Percentiles rank a stretch among this genome's conserved stretches.
These are phyloP conservation scores for Cavia aperea DNA, from an alignment of 2,113 vertebrate genomes.

Conservation along the genomic window DNA sequence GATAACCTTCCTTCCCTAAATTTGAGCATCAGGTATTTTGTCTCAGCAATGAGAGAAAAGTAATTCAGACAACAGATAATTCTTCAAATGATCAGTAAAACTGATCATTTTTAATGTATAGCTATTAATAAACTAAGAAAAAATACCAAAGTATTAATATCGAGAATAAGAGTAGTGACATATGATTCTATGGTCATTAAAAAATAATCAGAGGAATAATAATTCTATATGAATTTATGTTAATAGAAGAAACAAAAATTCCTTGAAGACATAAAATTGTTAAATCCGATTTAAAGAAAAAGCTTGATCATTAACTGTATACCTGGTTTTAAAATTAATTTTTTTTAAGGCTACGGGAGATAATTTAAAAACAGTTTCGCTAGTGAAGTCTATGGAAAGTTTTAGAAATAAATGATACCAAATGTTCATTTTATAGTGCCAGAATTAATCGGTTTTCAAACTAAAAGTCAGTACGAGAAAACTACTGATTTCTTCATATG, in stretches of 20 bases:
- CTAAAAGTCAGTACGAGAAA: constrained; percentile 2
- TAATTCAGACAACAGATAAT: neutral
- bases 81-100: neutral
- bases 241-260: neutral
- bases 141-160: neutral
- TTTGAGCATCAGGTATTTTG: too few relatives aligned
- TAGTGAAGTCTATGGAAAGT: neutral
- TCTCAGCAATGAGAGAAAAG: too few relatives aligned
- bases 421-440: neutral
- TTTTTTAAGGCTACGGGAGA: neutral
- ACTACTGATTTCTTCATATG: neutral
- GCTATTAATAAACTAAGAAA: neutral
- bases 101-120: neutral
- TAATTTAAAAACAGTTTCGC: neutral
- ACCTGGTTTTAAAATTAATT: neutral
- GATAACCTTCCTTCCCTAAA: too few relatives aligned
- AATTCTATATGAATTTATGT: neutral
- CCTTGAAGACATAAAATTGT: neutral
- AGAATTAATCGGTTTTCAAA: neutral
- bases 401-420: neutral
- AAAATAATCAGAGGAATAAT: neutral
- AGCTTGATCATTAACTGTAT: neutral
- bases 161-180: neutral
- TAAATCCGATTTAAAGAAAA: neutral
- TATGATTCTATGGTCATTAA: neutral